phyloP scores from a whole-genome alignment of 2,113 vertebrate species.

The Caranx melampygus region DNA sequence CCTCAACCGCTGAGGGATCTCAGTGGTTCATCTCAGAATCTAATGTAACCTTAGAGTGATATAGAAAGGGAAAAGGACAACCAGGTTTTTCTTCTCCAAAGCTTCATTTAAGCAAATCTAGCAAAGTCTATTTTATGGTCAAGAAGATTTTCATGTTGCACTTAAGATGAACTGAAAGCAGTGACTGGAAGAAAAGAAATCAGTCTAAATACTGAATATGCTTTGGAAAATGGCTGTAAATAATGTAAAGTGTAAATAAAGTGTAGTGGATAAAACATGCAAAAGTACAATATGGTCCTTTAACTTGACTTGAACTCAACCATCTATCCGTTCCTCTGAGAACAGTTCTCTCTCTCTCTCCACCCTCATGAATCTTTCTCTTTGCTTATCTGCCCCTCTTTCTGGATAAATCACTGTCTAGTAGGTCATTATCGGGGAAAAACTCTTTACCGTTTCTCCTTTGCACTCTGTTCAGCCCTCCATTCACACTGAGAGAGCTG shows the following conservation, averaged over 20 bases:
- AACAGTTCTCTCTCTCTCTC: neutral
- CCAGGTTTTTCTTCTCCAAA: neutral
- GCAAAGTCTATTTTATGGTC: neutral
- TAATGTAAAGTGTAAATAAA: neutral
- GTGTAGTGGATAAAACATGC: conserved; percentile 19
- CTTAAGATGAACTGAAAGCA: neutral
- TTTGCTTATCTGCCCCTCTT: neutral
- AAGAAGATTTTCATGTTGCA: neutral
- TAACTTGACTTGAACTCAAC: conserved; percentile 12
- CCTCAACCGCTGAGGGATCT: neutral
- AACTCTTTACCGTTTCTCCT: neutral
- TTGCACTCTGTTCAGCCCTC: conserved; percentile 24
- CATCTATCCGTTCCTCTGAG: neutral
- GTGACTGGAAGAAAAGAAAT: neutral
- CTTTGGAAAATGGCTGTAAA: neutral
- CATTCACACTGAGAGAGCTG: conserved; percentile 20
- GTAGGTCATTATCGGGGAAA: neutral
- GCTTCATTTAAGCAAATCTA: neutral
- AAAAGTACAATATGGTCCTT: neutral
- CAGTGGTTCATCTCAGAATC: neutral
- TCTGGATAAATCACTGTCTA: neutral
- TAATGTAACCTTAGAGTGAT: no score
- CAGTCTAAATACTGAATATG: neutral
- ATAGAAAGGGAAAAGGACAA: neutral
- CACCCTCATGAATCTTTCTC: conserved; percentile 27